A percentile compares a stretch with the other conserved stretches of the same genome.
These are phyloP conservation scores for Acipenser transmontanus DNA, from an alignment of 2,797 vertebrate species.

Conservation along the genomic window DNA sequence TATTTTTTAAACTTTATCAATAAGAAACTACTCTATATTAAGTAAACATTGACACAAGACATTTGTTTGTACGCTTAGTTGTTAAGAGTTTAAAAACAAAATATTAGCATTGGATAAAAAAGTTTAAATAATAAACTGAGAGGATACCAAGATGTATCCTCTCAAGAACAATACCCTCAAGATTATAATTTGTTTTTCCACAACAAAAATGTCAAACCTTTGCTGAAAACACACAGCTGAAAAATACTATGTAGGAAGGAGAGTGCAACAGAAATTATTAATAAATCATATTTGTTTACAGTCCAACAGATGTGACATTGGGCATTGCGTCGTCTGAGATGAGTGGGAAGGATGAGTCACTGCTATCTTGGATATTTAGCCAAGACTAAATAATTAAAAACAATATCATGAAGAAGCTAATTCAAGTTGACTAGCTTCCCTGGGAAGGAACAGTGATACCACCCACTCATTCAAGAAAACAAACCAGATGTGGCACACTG, in stretches of 20 bases:
- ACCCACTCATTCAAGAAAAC: background rate
- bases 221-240: background rate
- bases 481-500: background rate
- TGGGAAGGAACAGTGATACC: background rate
- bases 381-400: slow-evolving; percentile 38
- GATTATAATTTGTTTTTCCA: background rate
- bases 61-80: too few relatives aligned
- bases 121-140: background rate
- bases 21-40: too few relatives aligned
- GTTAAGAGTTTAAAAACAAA: background rate
- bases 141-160: background rate
- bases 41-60: too few relatives aligned
- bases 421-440: background rate
- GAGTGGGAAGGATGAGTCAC: slow-evolving; percentile 44
- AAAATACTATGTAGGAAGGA: background rate
- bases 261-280: background rate
- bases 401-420: slow-evolving; percentile 20
- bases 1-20: too few relatives aligned
- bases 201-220: background rate
- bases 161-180: too few relatives aligned
- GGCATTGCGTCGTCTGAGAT: slow-evolving; percentile 2
- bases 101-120: background rate
- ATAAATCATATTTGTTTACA: slow-evolving; percentile 6
- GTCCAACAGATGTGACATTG: slow-evolving; percentile 5
- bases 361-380: slow-evolving; percentile 37